Evolutionary conservation across 2,797 vertebrate species (phyloP), one percentile per base, ranked within the genome.

Genomic region (Taenioides sp.): DNA sequence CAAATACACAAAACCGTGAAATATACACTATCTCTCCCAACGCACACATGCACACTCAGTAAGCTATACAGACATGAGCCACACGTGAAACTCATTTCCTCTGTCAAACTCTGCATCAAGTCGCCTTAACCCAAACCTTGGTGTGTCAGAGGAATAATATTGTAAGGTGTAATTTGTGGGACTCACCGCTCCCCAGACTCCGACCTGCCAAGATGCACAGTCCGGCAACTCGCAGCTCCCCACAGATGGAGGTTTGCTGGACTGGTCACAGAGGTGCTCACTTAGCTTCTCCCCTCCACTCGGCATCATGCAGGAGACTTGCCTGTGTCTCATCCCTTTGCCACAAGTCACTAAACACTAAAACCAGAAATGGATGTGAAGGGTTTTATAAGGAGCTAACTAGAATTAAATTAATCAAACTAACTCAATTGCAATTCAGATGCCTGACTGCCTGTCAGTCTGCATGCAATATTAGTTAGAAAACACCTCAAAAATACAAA

Each of bases 301-400:
- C 66, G 80, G 87, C 25, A 49, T 10, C 4, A 90, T 92, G 87
- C 98, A 99, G 87, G 91, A 94, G 47, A 99, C 94, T 78, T 95
- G 95, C 28, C 98, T 87, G 89, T 93, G 96, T 43, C 91, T 94
- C 80, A 87, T 85, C 49, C 97, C 98, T 87, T 95, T 96, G 22
- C 97, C 98, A 87, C 98, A 99, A 0, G 97, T 96, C 79, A 95
- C 96, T 76, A 93, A 82, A 77, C 97, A 99, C 98, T 99, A 83
- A 4, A 62, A 4, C 72, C 25, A 47, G 14, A 25, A 49, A 25
- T 16, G 22, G 1, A 65, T 16, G 14, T 43, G n/a, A 40, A 9
- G 37, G 1, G 1, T 62, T 23, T 25, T 54, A 47, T 16, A 47
- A 47, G 43, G 43, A 47, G 43, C 43, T 47, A 47, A 47, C 14